Conservation (phyloP, 2,797 vertebrate genomes). For the Erethizon dorsatum region DNA sequence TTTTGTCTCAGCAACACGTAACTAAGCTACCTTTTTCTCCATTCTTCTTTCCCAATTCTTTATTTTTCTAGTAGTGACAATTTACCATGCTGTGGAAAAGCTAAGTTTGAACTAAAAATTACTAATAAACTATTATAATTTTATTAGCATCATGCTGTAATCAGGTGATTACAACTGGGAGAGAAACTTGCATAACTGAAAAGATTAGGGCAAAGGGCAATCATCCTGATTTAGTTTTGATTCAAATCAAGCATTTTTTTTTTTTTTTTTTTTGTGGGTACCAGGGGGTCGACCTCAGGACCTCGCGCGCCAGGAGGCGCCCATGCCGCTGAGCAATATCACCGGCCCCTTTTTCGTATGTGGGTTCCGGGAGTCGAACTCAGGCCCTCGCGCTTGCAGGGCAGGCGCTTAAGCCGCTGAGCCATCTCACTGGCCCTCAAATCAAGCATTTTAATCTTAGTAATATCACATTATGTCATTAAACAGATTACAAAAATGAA, state of each 20-base stretch:
- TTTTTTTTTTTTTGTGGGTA: no score
- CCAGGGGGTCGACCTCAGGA: no score
- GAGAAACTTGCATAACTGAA: slow-evolving; percentile 32
- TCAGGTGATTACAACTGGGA: slow-evolving; percentile 47
- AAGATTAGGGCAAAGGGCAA: slow-evolving; percentile 60
- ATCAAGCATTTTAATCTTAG: slow-evolving; percentile 61
- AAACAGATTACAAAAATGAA: slow-evolving; percentile 73
- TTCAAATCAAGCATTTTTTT: neutral
- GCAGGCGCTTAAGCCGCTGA: no score
- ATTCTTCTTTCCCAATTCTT: slow-evolving; percentile 41
- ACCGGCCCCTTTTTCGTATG: no score
- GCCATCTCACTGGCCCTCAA: neutral
- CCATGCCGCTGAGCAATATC: no score
- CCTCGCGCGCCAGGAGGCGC: no score
- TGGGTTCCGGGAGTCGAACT: no score
- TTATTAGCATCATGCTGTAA: slow-evolving; percentile 48
- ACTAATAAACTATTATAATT: slow-evolving; percentile 55
- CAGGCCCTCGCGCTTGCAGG: no score
- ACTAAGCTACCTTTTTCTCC: neutral
- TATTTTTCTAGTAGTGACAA: slow-evolving; percentile 33
- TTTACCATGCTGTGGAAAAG: slow-evolving; percentile 17
- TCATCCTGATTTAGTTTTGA: neutral
- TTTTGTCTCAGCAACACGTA: neutral
- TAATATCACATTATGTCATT: slow-evolving; percentile 58
- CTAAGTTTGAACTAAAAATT: slow-evolving; percentile 48